Evolutionary conservation across 2,797 vertebrate genomes (phyloP).

Genomic region (Peromyscus attwateri): DNA sequence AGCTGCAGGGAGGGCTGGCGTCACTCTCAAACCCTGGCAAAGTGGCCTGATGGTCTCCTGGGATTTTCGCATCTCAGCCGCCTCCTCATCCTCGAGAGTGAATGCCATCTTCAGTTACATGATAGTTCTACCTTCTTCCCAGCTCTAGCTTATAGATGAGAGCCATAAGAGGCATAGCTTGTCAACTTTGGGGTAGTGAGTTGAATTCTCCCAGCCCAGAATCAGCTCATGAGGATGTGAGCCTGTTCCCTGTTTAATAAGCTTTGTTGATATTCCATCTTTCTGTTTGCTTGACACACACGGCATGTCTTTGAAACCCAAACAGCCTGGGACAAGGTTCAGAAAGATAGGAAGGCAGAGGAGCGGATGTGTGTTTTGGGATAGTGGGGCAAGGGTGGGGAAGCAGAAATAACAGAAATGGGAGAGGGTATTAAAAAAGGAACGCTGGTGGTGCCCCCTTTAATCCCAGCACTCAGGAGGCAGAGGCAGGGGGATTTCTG

Average conservation of each 20-base stretch:
- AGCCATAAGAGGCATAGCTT: not conserved
- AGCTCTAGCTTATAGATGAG: not conserved
- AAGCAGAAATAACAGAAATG: not conserved
- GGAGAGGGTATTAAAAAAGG: not conserved
- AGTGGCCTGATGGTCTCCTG: not conserved
- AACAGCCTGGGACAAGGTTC: conserved; percentile 49
- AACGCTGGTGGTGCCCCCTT: not conserved
- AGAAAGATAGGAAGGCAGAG: conserved; percentile 25
- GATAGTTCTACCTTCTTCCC: not conserved
- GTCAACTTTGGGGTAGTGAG: not conserved
- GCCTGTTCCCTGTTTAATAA: conserved; percentile 66
- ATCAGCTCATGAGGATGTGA: conserved; percentile 18
- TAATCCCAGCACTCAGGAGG: not conserved
- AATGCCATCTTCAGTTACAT: not conserved
- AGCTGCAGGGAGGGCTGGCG: not conserved
- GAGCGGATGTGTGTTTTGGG: not conserved
- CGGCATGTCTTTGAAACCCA: conserved; percentile 68
- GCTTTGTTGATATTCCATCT: conserved; percentile 57
- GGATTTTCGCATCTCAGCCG: not conserved
- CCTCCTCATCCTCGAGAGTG: not conserved
- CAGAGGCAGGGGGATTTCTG: not conserved
- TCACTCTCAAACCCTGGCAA: not conserved
- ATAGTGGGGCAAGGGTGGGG: not conserved
- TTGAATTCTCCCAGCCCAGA: not conserved
- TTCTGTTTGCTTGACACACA: conserved; percentile 78